A percentile compares a stretch with the other conserved stretches of the same genome.
Conservation (phyloP, 1,140 invertebrate genomes). For the Eurosta solidaginis region DNA sequence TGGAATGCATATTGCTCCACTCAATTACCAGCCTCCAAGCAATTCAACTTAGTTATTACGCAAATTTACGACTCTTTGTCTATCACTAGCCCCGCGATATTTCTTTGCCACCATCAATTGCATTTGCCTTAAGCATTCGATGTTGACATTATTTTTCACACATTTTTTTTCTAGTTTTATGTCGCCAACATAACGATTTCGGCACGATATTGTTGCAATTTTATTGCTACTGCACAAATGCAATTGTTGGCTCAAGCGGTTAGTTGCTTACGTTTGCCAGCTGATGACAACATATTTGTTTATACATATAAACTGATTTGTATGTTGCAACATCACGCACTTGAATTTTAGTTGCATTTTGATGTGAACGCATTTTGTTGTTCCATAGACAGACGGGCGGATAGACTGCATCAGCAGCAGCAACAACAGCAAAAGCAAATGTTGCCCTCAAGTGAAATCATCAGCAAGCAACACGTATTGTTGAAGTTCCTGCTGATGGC, state of each 20-base stretch:
- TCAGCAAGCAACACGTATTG: background rate
- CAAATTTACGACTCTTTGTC: background rate
- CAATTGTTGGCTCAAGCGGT: background rate
- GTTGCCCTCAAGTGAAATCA: constrained; percentile 9
- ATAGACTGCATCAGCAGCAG: no score
- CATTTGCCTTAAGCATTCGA: background rate
- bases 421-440: background rate
- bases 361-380: background rate
- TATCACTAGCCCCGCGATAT: background rate
- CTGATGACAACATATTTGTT: background rate
- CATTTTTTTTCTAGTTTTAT: constrained; percentile 24
- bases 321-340: constrained; percentile 21
- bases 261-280: background rate
- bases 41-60: background rate
- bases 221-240: background rate
- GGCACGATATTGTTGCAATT: constrained; percentile 22
- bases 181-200: background rate
- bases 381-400: background rate
- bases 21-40: background rate
- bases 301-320: no score
- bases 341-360: constrained; percentile 18
- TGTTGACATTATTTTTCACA: constrained; percentile 10
- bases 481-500: background rate
- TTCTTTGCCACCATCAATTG: background rate
- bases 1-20: no score